A percentile compares a stretch with the other conserved stretches of the same genome.
Evolutionary conservation across 2,888 invertebrate genomes (phyloP).

Genomic region (Cryptops parisi): DNA sequence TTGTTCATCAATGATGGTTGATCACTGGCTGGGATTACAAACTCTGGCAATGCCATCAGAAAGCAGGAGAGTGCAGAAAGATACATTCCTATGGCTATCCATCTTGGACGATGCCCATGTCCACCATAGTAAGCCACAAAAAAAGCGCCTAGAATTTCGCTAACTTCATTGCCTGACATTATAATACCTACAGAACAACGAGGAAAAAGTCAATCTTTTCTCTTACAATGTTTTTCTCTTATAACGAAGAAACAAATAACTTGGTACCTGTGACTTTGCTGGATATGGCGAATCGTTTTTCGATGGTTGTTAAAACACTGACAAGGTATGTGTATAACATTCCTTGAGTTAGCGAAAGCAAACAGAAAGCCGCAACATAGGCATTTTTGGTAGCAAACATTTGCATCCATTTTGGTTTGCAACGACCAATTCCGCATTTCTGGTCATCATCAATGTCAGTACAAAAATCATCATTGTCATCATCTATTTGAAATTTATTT

Average conservation of each 20-base stretch:
- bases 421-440: slow-evolving; percentile 15
- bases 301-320: slow-evolving; percentile 16
- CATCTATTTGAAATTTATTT: too few species aligned
- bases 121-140: slow-evolving; percentile 54
- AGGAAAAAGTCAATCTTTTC: too few species aligned
- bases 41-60: slow-evolving; percentile 50
- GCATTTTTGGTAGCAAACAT: slow-evolving; percentile 11
- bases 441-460: slow-evolving; percentile 9
- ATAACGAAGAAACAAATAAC: too few species aligned
- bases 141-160: slow-evolving; percentile 49
- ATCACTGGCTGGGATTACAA: slow-evolving; percentile 50
- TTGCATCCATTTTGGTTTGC: slow-evolving; percentile 14
- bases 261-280: slow-evolving; percentile 35
- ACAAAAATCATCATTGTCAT: too few species aligned
- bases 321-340: slow-evolving; percentile 16
- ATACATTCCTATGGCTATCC: slow-evolving; percentile 53
- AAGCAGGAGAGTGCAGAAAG: slow-evolving; percentile 49
- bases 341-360: slow-evolving; percentile 9
- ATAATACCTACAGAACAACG: slow-evolving; percentile 46
- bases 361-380: slow-evolving; percentile 11
- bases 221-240: too few species aligned
- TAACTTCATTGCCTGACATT: slow-evolving; percentile 57
- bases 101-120: slow-evolving; percentile 52
- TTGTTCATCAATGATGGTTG: slow-evolving; percentile 34
- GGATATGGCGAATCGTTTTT: slow-evolving; percentile 14